Evolutionary conservation across 92 coral and sea anemone genomes (phyloP).

Genomic region (Galaxea fascicularis): DNA sequence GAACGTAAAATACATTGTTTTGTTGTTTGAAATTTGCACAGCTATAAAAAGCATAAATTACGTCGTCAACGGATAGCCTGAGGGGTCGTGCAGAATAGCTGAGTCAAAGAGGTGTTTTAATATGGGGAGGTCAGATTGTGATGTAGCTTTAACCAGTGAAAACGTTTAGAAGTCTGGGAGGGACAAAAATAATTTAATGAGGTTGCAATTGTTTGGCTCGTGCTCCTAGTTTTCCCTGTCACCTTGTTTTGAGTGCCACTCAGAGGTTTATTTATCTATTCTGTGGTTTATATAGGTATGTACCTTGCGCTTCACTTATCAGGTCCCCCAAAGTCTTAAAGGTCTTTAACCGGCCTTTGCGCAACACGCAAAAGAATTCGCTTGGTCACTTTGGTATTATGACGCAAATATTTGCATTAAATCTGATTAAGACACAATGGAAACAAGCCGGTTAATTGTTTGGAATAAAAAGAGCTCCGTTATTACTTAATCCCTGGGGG

Average conservation of each 20-base stretch:
- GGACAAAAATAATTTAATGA: too few species aligned
- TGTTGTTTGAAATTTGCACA: background rate
- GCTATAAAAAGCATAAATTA: too few species aligned
- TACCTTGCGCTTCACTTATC: background rate
- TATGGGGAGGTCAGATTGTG: background rate
- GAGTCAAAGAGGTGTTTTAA: background rate
- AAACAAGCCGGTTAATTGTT: constrained; percentile 7
- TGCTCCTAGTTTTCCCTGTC: background rate
- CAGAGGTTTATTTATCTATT: too few species aligned
- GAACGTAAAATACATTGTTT: background rate
- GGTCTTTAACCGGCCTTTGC: background rate
- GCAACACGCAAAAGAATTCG: constrained; percentile 3
- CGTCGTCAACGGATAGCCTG: background rate
- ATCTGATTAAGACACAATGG: constrained; percentile 31
- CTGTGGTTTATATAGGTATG: too few species aligned
- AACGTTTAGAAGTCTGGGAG: background rate
- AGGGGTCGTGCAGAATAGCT: background rate
- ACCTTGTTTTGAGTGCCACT: background rate
- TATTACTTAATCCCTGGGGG: constrained; percentile 20
- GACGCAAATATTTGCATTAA: constrained; percentile 30
- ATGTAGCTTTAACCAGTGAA: background rate
- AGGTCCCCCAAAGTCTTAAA: background rate
- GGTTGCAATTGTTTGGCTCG: background rate
- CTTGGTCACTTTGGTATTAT: constrained; percentile 24
- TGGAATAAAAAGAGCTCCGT: background rate